Evolutionary conservation across 1,140 invertebrate species (phyloP).

Genomic region (Halesus radiatus): DNA sequence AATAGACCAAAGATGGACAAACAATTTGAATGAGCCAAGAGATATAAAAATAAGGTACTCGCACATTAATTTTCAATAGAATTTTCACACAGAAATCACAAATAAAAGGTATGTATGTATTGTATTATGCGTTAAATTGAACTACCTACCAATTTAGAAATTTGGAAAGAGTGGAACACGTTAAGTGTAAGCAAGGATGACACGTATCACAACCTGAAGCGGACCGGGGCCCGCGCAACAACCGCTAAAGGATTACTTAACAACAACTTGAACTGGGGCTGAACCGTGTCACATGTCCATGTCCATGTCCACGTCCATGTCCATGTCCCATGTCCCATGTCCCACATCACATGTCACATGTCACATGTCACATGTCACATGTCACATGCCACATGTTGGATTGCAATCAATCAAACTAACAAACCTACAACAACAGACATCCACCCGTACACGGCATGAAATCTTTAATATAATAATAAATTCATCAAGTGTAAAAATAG

Average conservation of each 20-base stretch:
- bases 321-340: too few species aligned
- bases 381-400: too few species aligned
- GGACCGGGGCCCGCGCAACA: not conserved
- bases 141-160: slow-evolving; percentile 20
- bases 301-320: too few species aligned
- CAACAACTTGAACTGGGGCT: not conserved
- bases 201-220: slow-evolving; percentile 23
- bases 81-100: slow-evolving; percentile 45
- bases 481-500: slow-evolving; percentile 54
- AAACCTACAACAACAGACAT: not conserved
- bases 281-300: not conserved
- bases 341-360: too few species aligned
- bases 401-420: not conserved
- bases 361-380: too few species aligned
- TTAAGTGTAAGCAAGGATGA: slow-evolving; percentile 6
- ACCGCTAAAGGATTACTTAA: not conserved
- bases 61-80: slow-evolving; percentile 31
- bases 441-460: not conserved
- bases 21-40: slow-evolving; percentile 48
- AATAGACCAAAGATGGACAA: slow-evolving; percentile 53
- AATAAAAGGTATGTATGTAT: slow-evolving; percentile 19
- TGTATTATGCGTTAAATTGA: slow-evolving; percentile 33
- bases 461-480: slow-evolving; percentile 44
- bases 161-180: slow-evolving; percentile 7
- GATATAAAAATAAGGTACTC: slow-evolving; percentile 45